phyloP scores from a whole-genome alignment of 2,113 vertebrate genomes.

The Mormyrus iriodes region DNA sequence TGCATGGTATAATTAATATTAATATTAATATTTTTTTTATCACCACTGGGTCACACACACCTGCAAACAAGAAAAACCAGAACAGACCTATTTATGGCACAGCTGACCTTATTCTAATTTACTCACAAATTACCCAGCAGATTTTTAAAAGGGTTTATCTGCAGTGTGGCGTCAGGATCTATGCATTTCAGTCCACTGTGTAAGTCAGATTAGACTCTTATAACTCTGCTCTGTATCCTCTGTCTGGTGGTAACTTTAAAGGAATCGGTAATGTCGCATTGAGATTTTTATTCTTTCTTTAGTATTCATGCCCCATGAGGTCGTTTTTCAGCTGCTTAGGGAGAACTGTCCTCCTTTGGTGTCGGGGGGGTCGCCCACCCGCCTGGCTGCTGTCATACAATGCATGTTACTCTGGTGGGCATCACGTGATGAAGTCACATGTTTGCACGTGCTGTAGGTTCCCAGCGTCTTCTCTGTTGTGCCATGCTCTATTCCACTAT shows the following conservation, averaged over 20 bases:
- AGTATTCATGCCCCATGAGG: not conserved
- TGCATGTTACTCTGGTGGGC: not conserved
- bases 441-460: not conserved
- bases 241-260: not conserved
- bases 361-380: not conserved
- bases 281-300: not conserved
- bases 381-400: not conserved
- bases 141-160: not conserved
- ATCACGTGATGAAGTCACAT: not conserved
- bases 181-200: not conserved
- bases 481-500: not conserved
- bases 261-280: not conserved
- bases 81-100: not conserved
- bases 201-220: not conserved
- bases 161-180: not conserved
- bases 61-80: not conserved
- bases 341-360: not conserved
- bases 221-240: not conserved
- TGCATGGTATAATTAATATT: not conserved
- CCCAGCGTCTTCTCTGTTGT: not conserved
- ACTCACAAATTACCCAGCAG: not conserved
- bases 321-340: not conserved
- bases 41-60: not conserved
- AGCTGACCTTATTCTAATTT: not conserved
- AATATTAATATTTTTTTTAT: not conserved